Evolutionary conservation across 1,140 invertebrate species (phyloP).

Genomic region (Atta texana): DNA sequence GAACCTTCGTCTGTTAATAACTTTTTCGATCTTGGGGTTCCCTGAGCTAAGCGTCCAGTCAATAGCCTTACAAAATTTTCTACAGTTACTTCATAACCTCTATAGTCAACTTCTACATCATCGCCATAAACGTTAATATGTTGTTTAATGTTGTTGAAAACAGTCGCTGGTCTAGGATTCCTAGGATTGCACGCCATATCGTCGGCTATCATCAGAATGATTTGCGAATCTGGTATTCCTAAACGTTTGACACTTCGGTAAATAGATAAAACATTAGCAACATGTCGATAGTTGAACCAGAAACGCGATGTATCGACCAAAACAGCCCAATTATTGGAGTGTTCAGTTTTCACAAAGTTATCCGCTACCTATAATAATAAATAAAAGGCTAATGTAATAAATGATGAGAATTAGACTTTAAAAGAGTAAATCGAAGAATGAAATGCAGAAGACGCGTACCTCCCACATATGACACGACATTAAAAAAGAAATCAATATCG

Average conservation of each 20-base stretch:
- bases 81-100: slow-evolving; percentile 99
- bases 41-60: slow-evolving; percentile 95
- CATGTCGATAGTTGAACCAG: slow-evolving; percentile 99
- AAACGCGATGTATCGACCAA: slow-evolving; percentile 99
- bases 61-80: slow-evolving; percentile 99
- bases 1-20: slow-evolving; percentile 98
- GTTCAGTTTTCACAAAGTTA: slow-evolving; percentile 86
- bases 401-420: background rate
- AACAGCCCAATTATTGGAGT: slow-evolving; percentile 99
- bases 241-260: slow-evolving; percentile 99
- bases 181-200: slow-evolving; percentile 99
- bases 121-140: slow-evolving; percentile 99
- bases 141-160: slow-evolving; percentile 99
- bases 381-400: slow-evolving; percentile 58
- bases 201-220: slow-evolving; percentile 99
- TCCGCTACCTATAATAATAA: slow-evolving; percentile 78
- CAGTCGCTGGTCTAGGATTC: slow-evolving; percentile 98
- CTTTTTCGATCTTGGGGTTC: slow-evolving; percentile 97
- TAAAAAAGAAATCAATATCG: slow-evolving; percentile 6
- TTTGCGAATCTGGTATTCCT: slow-evolving; percentile 98
- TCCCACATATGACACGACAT: slow-evolving; percentile 27
- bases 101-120: slow-evolving; percentile 99
- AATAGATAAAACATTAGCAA: slow-evolving; percentile 99
- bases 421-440: background rate
- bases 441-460: background rate